Evolutionary conservation across 2,888 invertebrate genomes (phyloP).

Genomic region (Brachypalpus laphriformis): DNA sequence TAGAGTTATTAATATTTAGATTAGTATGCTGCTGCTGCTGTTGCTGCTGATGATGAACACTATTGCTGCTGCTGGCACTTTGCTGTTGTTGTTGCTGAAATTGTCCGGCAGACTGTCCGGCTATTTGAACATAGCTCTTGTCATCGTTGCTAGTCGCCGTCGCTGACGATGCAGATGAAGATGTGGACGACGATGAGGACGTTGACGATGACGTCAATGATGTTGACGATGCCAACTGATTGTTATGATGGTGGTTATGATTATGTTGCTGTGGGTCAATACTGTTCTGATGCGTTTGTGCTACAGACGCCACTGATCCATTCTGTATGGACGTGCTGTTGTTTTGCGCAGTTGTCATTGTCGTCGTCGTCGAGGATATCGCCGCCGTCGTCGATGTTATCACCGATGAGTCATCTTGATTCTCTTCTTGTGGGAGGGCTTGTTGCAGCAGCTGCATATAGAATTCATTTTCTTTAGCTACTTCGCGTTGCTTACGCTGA

Average conservation of each 20-base stretch:
- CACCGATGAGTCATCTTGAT: constrained; percentile 75
- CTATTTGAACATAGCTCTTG: constrained; percentile 78
- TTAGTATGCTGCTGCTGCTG: constrained; percentile 73
- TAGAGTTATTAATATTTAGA: constrained; percentile 75
- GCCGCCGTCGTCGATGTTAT: constrained; percentile 55
- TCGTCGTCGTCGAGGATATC: constrained; percentile 57
- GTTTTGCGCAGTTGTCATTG: constrained; percentile 65
- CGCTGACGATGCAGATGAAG: constrained; percentile 62
- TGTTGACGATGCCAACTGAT: constrained; percentile 58
- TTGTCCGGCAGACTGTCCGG: constrained; percentile 67
- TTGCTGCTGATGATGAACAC: constrained; percentile 73
- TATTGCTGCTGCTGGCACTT: constrained; percentile 64
- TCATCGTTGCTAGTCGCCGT: constrained; percentile 76
- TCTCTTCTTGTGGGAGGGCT: constrained; percentile 89
- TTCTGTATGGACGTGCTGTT: constrained; percentile 53
- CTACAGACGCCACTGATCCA: constrained; percentile 58
- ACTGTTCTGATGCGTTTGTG: constrained; percentile 41
- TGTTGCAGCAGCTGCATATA: constrained; percentile 95
- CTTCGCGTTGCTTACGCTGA: constrained; percentile 95
- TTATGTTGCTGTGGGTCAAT: constrained; percentile 68
- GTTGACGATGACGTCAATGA: constrained; percentile 52
- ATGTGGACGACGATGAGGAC: constrained; percentile 49
- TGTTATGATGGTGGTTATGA: constrained; percentile 66
- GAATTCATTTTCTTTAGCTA: constrained; percentile 97
- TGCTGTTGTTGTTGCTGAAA: constrained; percentile 59